A percentile compares a stretch with the other conserved stretches of the same genome.
Conservation (phyloP, 2,888 invertebrate genomes). For the Tanytarsus gracilentus region DNA sequence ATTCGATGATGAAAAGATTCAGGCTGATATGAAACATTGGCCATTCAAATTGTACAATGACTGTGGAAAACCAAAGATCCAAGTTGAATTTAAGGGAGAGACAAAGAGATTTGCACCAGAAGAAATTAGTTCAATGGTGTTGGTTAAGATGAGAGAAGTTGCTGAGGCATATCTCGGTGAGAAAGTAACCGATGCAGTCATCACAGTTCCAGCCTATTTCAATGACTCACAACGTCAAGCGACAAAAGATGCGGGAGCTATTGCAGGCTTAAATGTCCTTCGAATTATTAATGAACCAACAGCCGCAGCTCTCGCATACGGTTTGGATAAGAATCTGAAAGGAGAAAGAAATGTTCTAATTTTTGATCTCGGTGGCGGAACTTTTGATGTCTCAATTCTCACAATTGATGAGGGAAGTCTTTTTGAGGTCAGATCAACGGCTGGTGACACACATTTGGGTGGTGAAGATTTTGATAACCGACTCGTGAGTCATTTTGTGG, state of each 20-base stretch:
- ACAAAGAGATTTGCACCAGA: slow-evolving; percentile 68
- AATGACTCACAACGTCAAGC: slow-evolving; percentile 75
- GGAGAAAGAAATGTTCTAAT: slow-evolving; percentile 67
- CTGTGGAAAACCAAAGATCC: slow-evolving; percentile 62
- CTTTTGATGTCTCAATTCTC: slow-evolving; percentile 86
- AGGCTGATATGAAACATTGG: slow-evolving; percentile 78
- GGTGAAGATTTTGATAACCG: slow-evolving; percentile 75
- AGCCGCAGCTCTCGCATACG: slow-evolving; percentile 78
- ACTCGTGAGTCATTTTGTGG: slow-evolving; percentile 65
- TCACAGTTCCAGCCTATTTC: slow-evolving; percentile 78
- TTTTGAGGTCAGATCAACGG: slow-evolving; percentile 71
- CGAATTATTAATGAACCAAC: slow-evolving; percentile 88
- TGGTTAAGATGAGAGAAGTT: slow-evolving; percentile 74
- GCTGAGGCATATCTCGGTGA: slow-evolving; percentile 69
- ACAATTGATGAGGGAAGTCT: slow-evolving; percentile 79
- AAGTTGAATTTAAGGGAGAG: slow-evolving; percentile 65
- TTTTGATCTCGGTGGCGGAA: slow-evolving; percentile 76
- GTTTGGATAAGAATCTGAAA: slow-evolving; percentile 63
- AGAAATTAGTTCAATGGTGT: slow-evolving; percentile 77
- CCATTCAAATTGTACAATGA: slow-evolving; percentile 61
- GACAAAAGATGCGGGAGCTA: slow-evolving; percentile 81
- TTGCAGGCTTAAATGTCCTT: slow-evolving; percentile 77
- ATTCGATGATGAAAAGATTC: slow-evolving; percentile 67
- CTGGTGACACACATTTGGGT: slow-evolving; percentile 72
- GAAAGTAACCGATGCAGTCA: slow-evolving; percentile 63